Percentiles rank a stretch among this genome's conserved stretches.
These are phyloP conservation scores for Ammodytes dubius DNA, from an alignment of 2,113 vertebrate genomes.

Conservation along the genomic window DNA sequence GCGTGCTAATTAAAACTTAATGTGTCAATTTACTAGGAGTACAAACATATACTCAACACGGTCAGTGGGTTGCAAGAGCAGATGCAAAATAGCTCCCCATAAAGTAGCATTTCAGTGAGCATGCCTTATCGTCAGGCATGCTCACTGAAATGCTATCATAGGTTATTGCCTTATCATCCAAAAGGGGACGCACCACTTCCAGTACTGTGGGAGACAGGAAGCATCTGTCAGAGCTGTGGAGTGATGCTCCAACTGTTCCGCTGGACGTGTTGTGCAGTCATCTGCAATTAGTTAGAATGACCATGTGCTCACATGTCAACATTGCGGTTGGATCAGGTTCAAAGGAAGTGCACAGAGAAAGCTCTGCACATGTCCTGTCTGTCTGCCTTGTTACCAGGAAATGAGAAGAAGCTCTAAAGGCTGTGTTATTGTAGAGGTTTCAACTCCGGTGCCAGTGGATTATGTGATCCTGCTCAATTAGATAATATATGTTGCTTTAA, in stretches of 20 bases:
- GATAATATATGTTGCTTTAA: conserved; percentile 53
- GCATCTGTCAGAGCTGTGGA: conserved; percentile 73
- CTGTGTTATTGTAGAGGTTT: conserved; percentile 51
- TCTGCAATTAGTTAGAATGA: conserved; percentile 69
- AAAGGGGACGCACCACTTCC: conserved; percentile 57
- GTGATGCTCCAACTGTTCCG: conserved; percentile 32
- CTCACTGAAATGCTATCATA: too few species aligned
- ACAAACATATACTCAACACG: conserved; percentile 76
- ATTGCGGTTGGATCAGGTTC: conserved; percentile 63
- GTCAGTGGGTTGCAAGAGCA: conserved; percentile 64
- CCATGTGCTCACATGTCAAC: conserved; percentile 66
- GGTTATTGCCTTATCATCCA: conserved; percentile 69
- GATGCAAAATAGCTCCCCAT: conserved; percentile 72
- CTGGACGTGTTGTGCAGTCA: conserved; percentile 64
- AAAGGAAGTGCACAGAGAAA: conserved; percentile 50
- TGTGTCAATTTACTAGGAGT: conserved; percentile 79
- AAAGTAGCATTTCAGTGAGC: conserved; percentile 65
- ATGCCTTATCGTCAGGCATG: conserved; percentile 26
- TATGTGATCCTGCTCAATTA: conserved; percentile 56
- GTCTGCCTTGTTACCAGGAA: conserved; percentile 49
- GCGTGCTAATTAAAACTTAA: conserved; percentile 83
- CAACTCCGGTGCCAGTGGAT: conserved; percentile 42
- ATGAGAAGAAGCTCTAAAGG: conserved; percentile 55
- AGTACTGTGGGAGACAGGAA: conserved; percentile 54
- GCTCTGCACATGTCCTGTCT: conserved; percentile 20